A percentile compares a stretch with the other conserved stretches of the same genome.
Conservation (phyloP, 2,797 vertebrate species). For the Synanceia verrucosa region DNA sequence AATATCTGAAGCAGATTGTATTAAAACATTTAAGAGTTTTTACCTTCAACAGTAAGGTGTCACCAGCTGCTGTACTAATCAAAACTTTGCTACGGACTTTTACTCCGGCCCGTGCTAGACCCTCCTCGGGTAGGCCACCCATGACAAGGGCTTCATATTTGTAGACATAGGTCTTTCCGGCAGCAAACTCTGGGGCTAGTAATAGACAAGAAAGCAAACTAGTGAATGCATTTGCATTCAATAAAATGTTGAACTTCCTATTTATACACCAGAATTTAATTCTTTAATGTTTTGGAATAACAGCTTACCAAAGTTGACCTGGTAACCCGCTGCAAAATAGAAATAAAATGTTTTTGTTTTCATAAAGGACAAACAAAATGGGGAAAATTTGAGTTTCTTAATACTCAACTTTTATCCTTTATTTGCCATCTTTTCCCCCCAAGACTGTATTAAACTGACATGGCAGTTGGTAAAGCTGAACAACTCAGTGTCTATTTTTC, state of each 20-base stretch:
- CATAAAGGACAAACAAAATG: not conserved
- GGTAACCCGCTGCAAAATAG: conserved; percentile 66
- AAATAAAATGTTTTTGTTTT: conserved; percentile 10
- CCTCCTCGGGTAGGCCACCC: conserved; percentile 81
- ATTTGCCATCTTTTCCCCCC: not conserved
- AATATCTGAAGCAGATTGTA: too few species aligned
- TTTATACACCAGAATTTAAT: not conserved
- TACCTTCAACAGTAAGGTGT: conserved; percentile 84
- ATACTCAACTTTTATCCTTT: not conserved
- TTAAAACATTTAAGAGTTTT: not conserved
- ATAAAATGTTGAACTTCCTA: not conserved
- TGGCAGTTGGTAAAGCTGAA: not conserved
- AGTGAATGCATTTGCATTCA: not conserved
- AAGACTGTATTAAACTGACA: not conserved
- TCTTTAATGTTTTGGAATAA: not conserved
- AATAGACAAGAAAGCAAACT: not conserved
- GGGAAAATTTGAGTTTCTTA: not conserved
- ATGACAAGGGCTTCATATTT: conserved; percentile 80
- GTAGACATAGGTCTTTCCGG: conserved; percentile 77
- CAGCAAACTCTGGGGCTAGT: conserved; percentile 76
- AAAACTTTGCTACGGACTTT: conserved; percentile 84
- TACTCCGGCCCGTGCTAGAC: conserved; percentile 82
- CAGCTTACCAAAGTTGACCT: conserved; percentile 72
- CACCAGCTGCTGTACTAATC: conserved; percentile 72
- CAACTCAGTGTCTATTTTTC: not conserved